A percentile compares a stretch with the other conserved stretches of the same genome.
phyloP scores from a whole-genome alignment of 2,797 vertebrate genomes.

The Phoebastria nigripes region DNA sequence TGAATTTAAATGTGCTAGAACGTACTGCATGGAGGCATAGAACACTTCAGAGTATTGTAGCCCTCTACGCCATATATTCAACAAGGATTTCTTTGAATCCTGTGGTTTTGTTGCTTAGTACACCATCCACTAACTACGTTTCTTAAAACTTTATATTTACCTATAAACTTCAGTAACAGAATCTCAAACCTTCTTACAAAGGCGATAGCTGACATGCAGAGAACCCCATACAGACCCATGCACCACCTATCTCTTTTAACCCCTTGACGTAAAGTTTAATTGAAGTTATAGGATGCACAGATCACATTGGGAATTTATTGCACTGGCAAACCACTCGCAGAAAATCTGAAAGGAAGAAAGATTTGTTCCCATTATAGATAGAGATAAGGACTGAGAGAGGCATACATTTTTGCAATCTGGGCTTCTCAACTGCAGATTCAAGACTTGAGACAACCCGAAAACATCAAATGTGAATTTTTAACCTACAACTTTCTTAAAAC shows the following conservation, averaged over 20 bases:
- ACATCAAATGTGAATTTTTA: background rate
- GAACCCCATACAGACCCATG: background rate
- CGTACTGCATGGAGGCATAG: fast-evolving
- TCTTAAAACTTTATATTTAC: background rate
- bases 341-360: background rate
- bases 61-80: background rate
- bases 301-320: background rate
- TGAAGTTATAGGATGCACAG: background rate
- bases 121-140: background rate
- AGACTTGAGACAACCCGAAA: background rate
- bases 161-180: background rate
- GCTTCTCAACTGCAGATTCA: background rate
- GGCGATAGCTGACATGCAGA: background rate
- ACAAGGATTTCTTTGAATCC: background rate
- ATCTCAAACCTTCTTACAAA: background rate
- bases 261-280: background rate
- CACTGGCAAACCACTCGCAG: background rate
- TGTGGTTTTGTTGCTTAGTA: background rate
- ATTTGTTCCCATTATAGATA: background rate
- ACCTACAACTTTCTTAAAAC: background rate
- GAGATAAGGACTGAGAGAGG: background rate
- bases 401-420: background rate
- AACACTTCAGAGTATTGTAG: background rate
- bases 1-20: fast-evolving
- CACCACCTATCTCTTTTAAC: background rate